A percentile compares a stretch with the other conserved stretches of the same genome.
phyloP scores from a whole-genome alignment of 1,140 invertebrate species.

The Contarinia nasturtii region DNA sequence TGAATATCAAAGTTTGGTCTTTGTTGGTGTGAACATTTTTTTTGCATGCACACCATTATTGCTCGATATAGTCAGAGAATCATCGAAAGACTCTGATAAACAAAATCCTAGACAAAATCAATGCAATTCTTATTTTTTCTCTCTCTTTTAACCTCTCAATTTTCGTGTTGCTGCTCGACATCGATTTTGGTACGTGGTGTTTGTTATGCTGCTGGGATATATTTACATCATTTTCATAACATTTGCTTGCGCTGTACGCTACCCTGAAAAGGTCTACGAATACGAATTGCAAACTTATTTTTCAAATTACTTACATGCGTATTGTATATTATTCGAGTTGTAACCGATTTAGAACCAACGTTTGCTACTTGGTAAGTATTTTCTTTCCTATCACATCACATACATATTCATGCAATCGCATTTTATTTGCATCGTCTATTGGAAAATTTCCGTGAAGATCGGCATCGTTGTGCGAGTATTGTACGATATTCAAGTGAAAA shows the following conservation, averaged over 20 bases:
- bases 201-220: too few relatives aligned
- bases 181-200: too few relatives aligned
- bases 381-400: not conserved
- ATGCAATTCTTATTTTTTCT: too few relatives aligned
- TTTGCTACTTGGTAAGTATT: slow-evolving; percentile 64
- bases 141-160: slow-evolving; percentile 1
- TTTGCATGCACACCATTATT: not conserved
- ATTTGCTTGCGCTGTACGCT: not conserved
- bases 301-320: slow-evolving; percentile 92
- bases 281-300: slow-evolving; percentile 90
- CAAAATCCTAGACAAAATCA: too few relatives aligned
- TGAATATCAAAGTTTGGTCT: not conserved
- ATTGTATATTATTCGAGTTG: slow-evolving; percentile 85
- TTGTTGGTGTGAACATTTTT: too few relatives aligned
- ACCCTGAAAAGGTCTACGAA: slow-evolving; percentile 65
- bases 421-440: too few relatives aligned
- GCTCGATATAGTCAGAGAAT: not conserved
- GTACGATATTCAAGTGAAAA: too few relatives aligned
- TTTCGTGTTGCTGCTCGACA: not conserved
- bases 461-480: too few relatives aligned
- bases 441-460: too few relatives aligned
- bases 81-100: too few relatives aligned
- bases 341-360: slow-evolving; percentile 71
- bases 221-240: slow-evolving; percentile 26
- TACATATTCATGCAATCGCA: too few relatives aligned